Evolutionary conservation across 2,797 vertebrate genomes (phyloP), one percentile per base, ranked within the genome.

Genomic region (Lutjanus campechanus): DNA sequence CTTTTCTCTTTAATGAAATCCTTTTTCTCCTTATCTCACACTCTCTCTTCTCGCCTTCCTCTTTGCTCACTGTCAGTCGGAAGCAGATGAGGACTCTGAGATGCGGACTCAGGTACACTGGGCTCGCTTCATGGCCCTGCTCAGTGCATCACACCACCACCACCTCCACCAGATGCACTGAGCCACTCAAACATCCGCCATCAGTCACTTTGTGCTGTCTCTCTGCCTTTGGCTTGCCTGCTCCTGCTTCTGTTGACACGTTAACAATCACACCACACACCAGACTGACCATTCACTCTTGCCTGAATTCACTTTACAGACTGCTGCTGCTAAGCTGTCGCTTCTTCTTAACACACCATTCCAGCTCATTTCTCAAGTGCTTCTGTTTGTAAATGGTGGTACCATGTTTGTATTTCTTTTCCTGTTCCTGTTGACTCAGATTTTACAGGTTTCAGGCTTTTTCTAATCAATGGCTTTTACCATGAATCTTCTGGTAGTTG

Each of bases 81-180:
- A 99, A 87, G 97, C 97, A 81, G 98, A 99, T 68, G 98, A 98
- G 71, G 97, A 98, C 77, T 95, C 97, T 84, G 97, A 98, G 91
- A 95, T 95, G 91, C 97, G 95, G 93, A 96, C 96, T 84, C 97
- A 99, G 98, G 98, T 99, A 98, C 91, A 93, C 85, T 72, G 73
- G 88, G 86, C 85, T 69, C 61, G 15, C 67, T 74, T 81, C 11
- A 9, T 29, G 55, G 73, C 88, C 73, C 82, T 19, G 84, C 87
- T 91, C 85, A 79, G 84, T 91, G 92, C 90, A 88, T 90, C 88
- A 29, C 71, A 16, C 59, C 53, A 40, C 5, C 67, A 19, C 50
- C 68, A 15, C 61, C 74, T 10, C 61, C 74, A 65, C 53, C 75
- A 15, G 85, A 88, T 82, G 91, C 90, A 87, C 85, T 88, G 88